Conservation (phyloP, 2,888 invertebrate species). For the Limnephilus auricula region DNA sequence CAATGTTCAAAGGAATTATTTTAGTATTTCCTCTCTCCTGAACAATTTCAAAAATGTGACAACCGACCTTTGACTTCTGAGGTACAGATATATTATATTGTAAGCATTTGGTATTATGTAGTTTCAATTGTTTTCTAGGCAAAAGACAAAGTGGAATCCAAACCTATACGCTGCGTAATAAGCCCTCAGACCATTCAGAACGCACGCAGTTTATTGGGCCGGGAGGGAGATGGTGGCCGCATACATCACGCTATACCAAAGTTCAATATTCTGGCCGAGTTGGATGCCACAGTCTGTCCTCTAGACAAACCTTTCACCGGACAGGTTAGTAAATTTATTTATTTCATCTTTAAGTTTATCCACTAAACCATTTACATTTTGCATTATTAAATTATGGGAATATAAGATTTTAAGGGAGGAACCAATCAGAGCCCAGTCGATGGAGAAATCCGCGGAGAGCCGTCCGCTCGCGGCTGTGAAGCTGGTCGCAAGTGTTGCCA, state of each 20-base stretch:
- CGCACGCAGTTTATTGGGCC: slow-evolving; percentile 67
- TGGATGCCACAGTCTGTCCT: slow-evolving; percentile 90
- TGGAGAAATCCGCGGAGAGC: too few species aligned
- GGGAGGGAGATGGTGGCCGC: slow-evolving; percentile 67
- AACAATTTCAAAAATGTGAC: too few species aligned
- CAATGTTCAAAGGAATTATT: too few species aligned
- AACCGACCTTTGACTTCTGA: too few species aligned
- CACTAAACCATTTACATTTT: too few species aligned
- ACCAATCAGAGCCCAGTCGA: too few species aligned
- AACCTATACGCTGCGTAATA: slow-evolving; percentile 89
- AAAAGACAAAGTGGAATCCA: slow-evolving; percentile 73
- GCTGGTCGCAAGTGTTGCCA: too few species aligned
- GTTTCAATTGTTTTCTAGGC: slow-evolving; percentile 66
- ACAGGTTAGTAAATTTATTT: slow-evolving; percentile 77
- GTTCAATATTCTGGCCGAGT: slow-evolving; percentile 89
- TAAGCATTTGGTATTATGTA: not conserved
- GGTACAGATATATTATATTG: slow-evolving; percentile 5
- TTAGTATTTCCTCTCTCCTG: too few species aligned
- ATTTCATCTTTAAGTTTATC: not conserved
- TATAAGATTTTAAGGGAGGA: too few species aligned
- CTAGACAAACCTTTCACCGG: slow-evolving; percentile 93
- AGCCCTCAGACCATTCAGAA: slow-evolving; percentile 90
- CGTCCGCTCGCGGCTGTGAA: too few species aligned
- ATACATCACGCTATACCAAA: slow-evolving; percentile 80
- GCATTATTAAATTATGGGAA: too few species aligned